Percentiles rank a stretch among this genome's conserved stretches.
These are phyloP conservation scores for Armadillidium nasatum DNA, from an alignment of 1,140 invertebrate species.

Conservation along the genomic window DNA sequence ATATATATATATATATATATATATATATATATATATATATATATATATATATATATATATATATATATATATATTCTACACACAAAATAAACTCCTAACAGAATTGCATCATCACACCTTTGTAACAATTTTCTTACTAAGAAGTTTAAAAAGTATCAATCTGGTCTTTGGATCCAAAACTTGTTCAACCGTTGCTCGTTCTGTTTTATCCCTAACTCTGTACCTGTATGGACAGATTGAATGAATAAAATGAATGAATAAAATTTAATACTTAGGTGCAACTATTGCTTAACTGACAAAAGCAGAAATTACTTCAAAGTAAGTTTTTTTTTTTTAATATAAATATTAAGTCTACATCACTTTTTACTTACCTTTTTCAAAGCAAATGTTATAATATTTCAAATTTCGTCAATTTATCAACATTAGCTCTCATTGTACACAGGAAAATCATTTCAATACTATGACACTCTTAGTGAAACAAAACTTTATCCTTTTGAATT, in stretches of 20 bases:
- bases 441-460: too few species aligned
- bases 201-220: not conserved
- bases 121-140: not conserved
- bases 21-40: too few species aligned
- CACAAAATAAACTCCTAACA: too few species aligned
- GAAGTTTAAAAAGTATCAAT: not conserved
- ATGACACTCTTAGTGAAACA: too few species aligned
- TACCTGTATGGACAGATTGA: not conserved
- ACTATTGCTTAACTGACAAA: not conserved
- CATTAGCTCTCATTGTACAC: too few species aligned
- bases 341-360: not conserved
- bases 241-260: not conserved
- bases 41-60: too few species aligned
- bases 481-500: too few species aligned
- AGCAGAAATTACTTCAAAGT: not conserved
- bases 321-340: not conserved
- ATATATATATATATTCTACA: too few species aligned
- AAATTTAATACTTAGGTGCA: not conserved
- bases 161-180: not conserved
- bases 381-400: not conserved
- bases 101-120: not conserved
- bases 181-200: not conserved
- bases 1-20: too few species aligned
- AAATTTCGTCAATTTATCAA: too few species aligned
- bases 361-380: not conserved